Conservation (phyloP, 2,888 invertebrate genomes). For the Salpingus planirostris region DNA sequence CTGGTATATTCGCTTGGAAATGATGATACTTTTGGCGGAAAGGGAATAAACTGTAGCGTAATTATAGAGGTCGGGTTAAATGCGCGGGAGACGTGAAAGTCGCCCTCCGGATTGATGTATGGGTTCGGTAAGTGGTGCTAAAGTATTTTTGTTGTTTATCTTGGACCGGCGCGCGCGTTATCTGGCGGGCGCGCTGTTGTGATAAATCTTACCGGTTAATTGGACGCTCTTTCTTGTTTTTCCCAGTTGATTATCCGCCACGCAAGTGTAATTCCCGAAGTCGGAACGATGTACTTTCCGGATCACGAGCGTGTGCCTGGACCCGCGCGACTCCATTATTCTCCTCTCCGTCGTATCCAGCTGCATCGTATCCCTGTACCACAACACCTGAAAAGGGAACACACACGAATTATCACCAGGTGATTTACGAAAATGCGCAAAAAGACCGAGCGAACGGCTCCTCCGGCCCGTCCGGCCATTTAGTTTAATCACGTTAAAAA, state of each 20-base stretch:
- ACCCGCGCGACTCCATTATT: slow-evolving; percentile 58
- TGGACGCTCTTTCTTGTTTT: slow-evolving; percentile 56
- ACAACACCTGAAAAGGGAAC: slow-evolving; percentile 47
- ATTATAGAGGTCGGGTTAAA: too few species aligned
- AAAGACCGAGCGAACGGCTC: too few species aligned
- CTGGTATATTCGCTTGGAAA: too few species aligned
- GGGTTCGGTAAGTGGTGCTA: slow-evolving; percentile 12
- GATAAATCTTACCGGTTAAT: slow-evolving; percentile 48
- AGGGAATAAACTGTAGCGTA: too few species aligned
- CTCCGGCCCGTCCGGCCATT: too few species aligned
- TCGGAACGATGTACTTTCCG: slow-evolving; percentile 58
- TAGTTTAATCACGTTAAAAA: too few species aligned
- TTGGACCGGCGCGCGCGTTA: slow-evolving; percentile 2
- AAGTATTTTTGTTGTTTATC: slow-evolving; percentile 18
- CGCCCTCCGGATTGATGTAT: slow-evolving; percentile 9
- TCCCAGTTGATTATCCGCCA: slow-evolving; percentile 60
- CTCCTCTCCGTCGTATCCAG: slow-evolving; percentile 57
- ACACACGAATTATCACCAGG: too few species aligned
- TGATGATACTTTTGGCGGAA: too few species aligned
- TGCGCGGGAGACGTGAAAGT: too few species aligned
- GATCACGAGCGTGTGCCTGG: slow-evolving; percentile 57
- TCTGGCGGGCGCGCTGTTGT: slow-evolving; percentile 9
- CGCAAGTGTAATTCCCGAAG: slow-evolving; percentile 63
- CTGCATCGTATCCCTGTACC: slow-evolving; percentile 61
- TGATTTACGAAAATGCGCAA: too few species aligned